phyloP scores from a whole-genome alignment of 2,888 invertebrate genomes.

The Chloroclystis v-ata region DNA sequence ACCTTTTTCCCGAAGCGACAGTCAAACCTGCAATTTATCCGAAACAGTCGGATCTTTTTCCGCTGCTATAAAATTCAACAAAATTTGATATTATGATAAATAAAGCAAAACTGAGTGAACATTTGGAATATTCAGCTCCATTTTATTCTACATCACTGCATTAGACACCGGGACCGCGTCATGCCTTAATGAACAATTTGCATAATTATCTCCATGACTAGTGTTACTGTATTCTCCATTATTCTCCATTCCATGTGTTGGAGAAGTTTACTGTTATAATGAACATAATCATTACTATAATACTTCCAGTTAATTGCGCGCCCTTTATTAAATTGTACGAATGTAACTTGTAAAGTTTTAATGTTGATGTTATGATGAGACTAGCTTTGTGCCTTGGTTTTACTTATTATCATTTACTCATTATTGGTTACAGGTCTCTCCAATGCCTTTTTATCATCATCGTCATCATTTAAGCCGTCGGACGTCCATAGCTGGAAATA shows the following conservation, averaged over 20 bases:
- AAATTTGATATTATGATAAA: background rate
- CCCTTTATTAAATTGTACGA: background rate
- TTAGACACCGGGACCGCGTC: slow-evolving; percentile 18
- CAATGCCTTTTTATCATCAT: too few species aligned
- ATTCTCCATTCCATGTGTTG: slow-evolving; percentile 22
- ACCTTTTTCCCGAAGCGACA: too few species aligned
- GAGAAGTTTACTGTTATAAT: slow-evolving; percentile 14
- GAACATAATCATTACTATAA: slow-evolving; percentile 8
- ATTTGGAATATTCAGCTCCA: background rate
- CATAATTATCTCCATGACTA: slow-evolving; percentile 28
- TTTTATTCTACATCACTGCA: slow-evolving; percentile 1
- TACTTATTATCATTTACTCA: too few species aligned
- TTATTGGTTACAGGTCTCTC: too few species aligned
- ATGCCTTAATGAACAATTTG: slow-evolving; percentile 30
- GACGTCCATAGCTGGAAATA: too few species aligned
- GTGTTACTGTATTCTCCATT: slow-evolving; percentile 25
- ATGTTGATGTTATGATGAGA: background rate
- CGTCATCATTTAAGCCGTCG: too few species aligned
- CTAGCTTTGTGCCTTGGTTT: background rate
- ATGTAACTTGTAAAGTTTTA: background rate
- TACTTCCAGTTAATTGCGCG: slow-evolving; percentile 8
- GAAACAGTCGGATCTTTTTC: too few species aligned
- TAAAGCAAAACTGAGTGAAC: background rate
- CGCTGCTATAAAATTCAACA: too few species aligned
- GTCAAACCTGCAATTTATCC: too few species aligned